phyloP scores from a whole-genome alignment of 2,797 vertebrate species.

The Naso thynnoides region DNA sequence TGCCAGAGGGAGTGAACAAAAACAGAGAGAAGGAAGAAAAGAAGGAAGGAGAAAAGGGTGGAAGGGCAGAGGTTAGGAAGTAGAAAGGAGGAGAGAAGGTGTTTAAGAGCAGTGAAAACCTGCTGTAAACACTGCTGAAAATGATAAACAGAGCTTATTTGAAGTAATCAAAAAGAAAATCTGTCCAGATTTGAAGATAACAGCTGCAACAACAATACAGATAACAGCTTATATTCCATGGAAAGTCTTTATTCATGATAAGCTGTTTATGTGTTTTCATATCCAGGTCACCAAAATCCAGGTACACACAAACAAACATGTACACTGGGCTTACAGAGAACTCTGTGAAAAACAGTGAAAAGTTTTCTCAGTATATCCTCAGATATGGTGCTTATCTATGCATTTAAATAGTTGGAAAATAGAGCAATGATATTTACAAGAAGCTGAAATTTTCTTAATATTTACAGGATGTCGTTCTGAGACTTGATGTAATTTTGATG shows the following conservation, averaged over 20 bases:
- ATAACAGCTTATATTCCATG: slow-evolving; percentile 6
- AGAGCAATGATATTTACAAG: background rate
- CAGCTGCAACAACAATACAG: background rate
- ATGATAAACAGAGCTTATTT: slow-evolving; percentile 20
- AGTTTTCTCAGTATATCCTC: background rate
- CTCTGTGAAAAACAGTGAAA: background rate
- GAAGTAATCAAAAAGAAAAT: slow-evolving; percentile 15
- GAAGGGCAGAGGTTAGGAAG: slow-evolving; percentile 21
- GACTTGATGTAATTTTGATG: background rate
- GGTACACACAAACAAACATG: background rate
- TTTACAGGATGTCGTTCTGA: background rate
- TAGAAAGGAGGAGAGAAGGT: background rate
- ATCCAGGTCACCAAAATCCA: slow-evolving; percentile 21
- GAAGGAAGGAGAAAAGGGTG: background rate
- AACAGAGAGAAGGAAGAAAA: background rate
- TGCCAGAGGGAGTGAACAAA: slow-evolving; percentile 25
- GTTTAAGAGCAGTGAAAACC: background rate
- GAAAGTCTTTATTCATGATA: slow-evolving; percentile 4
- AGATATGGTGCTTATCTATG: background rate
- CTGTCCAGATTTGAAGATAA: slow-evolving; percentile 26
- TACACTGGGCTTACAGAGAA: too few relatives aligned
- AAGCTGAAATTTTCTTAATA: background rate
- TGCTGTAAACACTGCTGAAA: slow-evolving; percentile 17
- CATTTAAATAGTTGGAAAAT: background rate
- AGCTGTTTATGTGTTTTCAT: slow-evolving; percentile 18